phyloP scores from a whole-genome alignment of 2,113 vertebrate species.

The Entosphenus tridentatus region DNA sequence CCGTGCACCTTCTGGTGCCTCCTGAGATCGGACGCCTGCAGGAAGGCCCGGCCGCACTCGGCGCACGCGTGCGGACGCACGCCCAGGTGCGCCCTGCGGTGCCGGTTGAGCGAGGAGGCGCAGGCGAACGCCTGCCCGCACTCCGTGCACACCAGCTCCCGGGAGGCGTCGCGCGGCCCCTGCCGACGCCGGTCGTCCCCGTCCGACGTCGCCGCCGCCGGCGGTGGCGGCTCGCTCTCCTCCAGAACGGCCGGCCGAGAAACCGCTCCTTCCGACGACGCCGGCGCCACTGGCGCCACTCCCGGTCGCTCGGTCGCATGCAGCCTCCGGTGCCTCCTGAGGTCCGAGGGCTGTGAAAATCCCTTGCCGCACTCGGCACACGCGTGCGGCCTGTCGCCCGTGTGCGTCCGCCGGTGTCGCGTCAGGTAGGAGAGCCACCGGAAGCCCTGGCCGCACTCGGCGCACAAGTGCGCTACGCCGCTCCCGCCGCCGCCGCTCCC shows the following conservation, averaged over 20 bases:
- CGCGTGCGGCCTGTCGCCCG: constrained; percentile 11
- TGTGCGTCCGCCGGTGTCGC: constrained; percentile 11
- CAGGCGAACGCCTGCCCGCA: constrained; percentile 36
- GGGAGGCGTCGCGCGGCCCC: no score
- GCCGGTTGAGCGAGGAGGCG: constrained; percentile 31
- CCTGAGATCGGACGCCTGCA: constrained; percentile 27
- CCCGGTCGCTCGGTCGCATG: no score
- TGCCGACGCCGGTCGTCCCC: no score
- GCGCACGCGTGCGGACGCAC: constrained; percentile 34
- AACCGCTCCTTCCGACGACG: no score
- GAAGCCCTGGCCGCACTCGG: constrained; percentile 13
- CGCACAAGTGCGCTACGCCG: background rate
- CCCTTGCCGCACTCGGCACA: constrained; percentile 11
- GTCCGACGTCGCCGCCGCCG: no score
- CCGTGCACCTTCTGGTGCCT: constrained; percentile 35
- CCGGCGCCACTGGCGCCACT: no score
- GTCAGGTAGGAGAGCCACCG: constrained; percentile 10
- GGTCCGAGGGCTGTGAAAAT: constrained; percentile 12
- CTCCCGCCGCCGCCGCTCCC: no score
- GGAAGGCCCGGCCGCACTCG: constrained; percentile 33
- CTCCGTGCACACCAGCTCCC: no score
- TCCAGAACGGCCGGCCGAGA: no score
- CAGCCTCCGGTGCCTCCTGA: constrained; percentile 11
- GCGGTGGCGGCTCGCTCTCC: no score
- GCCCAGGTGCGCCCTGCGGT: constrained; percentile 34